Conservation (phyloP, 2,797 vertebrate species). For the Hemitrygon akajei region DNA sequence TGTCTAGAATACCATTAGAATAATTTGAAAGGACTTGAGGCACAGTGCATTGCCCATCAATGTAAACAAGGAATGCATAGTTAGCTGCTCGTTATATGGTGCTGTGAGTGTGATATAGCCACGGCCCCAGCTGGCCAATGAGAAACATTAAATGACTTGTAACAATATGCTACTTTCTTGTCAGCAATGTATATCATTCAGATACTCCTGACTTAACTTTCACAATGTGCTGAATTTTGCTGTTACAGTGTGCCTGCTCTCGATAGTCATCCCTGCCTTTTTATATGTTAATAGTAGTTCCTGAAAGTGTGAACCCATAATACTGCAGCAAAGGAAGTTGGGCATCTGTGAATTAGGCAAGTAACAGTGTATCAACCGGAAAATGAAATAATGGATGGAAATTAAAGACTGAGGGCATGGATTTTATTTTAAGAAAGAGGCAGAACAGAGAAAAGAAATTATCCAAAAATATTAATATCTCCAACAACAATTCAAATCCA, state of each 20-base stretch:
- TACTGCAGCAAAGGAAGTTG: not conserved
- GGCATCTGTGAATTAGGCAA: not conserved
- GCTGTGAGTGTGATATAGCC: conserved; percentile 41
- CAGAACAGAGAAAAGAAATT: not conserved
- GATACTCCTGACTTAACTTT: conserved; percentile 37
- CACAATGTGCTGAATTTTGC: not conserved
- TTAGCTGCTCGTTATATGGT: conserved; percentile 43
- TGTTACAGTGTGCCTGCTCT: not conserved
- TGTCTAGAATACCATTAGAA: conserved; percentile 33
- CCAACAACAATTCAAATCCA: not conserved
- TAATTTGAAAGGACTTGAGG: conserved; percentile 39
- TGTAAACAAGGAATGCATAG: conserved; percentile 41
- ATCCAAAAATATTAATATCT: not conserved
- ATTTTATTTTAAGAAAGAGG: not conserved
- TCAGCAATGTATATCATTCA: conserved; percentile 46
- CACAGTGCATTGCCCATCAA: conserved; percentile 34
- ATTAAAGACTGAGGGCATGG: not conserved
- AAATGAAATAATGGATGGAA: not conserved
- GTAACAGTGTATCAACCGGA: not conserved
- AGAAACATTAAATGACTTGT: conserved; percentile 47
- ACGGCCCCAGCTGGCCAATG: conserved; percentile 46
- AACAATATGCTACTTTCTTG: conserved; percentile 44
- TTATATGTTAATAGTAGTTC: not conserved
- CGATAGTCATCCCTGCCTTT: not conserved
- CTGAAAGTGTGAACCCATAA: not conserved